Percentiles rank a stretch among this genome's conserved stretches.
Evolutionary conservation across 2,797 vertebrate species (phyloP).

Genomic region (Platyrinchus mystaceus): DNA sequence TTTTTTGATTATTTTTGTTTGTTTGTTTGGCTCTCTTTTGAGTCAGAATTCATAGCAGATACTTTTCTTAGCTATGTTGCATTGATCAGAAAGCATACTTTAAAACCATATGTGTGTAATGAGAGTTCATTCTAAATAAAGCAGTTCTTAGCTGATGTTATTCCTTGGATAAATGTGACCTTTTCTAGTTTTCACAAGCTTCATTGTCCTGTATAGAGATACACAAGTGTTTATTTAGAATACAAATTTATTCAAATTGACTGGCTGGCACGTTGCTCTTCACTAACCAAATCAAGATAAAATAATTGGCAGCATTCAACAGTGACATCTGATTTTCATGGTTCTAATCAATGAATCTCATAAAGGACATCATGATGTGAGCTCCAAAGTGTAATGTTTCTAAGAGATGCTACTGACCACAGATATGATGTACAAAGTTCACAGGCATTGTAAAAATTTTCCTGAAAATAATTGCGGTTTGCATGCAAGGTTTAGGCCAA

Average conservation of each 20-base stretch:
- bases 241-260: not conserved
- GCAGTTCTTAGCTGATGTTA: not conserved
- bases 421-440: not conserved
- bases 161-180: not conserved
- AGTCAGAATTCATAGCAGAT: not conserved
- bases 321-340: slow-evolving; percentile 14
- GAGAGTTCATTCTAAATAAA: not conserved
- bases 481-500: not conserved
- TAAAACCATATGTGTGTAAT: not conserved
- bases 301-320: not conserved
- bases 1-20: not conserved
- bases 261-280: not conserved
- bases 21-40: not conserved
- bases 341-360: not conserved
- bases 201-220: not conserved
- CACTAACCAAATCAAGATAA: slow-evolving; percentile 13
- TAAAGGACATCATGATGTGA: not conserved
- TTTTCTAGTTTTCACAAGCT: not conserved
- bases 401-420: not conserved
- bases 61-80: not conserved
- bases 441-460: not conserved
- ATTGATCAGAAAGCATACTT: not conserved
- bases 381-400: not conserved
- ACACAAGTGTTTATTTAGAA: not conserved
- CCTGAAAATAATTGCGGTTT: slow-evolving; percentile 13